phyloP scores from a whole-genome alignment of 2,797 vertebrate species.

The Hydrophis major region DNA sequence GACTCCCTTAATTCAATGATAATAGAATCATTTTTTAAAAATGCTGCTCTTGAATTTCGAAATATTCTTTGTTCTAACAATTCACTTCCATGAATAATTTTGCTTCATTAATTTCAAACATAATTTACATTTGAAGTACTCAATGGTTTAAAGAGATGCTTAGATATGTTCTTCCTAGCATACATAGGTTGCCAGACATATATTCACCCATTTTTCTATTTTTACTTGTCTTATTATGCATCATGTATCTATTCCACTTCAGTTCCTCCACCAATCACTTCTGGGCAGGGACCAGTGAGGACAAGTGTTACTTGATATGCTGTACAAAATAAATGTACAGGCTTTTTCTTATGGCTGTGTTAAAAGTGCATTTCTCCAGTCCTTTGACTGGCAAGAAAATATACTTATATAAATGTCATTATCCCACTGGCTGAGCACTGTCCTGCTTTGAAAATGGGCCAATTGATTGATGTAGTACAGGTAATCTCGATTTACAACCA shows the following conservation, averaged over 20 bases:
- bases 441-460: not conserved
- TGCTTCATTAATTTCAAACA: slow-evolving; percentile 21
- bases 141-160: not conserved
- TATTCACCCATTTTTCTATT: not conserved
- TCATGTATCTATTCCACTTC: not conserved
- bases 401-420: not conserved
- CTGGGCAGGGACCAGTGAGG: not conserved
- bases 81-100: slow-evolving; percentile 16
- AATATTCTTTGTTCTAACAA: slow-evolving; percentile 14
- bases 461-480: not conserved
- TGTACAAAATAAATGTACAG: not conserved
- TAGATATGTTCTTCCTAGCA: not conserved
- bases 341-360: not conserved
- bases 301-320: no score
- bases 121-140: slow-evolving; percentile 12
- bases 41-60: not conserved
- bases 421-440: not conserved
- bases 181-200: not conserved
- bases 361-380: not conserved
- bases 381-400: not conserved
- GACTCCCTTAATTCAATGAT: not conserved
- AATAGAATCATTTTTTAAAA: slow-evolving; percentile 1
- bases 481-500: not conserved
- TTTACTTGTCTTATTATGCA: not conserved
- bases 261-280: not conserved